Conservation (phyloP, 2,113 vertebrate genomes). For the Taxidea taxus region DNA sequence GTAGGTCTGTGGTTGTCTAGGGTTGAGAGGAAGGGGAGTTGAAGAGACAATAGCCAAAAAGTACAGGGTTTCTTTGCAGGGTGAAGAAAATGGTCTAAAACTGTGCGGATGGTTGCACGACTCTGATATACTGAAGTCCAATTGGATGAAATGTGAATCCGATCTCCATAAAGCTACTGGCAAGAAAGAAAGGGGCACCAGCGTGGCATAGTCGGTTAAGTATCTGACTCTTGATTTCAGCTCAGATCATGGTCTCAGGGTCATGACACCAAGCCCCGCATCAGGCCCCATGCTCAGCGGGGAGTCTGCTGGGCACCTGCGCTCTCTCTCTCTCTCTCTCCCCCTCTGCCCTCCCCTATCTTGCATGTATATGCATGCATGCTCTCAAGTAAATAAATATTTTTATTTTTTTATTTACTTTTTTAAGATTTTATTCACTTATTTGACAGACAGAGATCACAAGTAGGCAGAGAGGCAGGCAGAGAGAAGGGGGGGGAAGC, state of each 20-base stretch:
- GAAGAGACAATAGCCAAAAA: not conserved
- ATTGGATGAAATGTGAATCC: not conserved
- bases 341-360: not conserved
- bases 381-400: not conserved
- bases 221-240: not conserved
- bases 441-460: too few species aligned
- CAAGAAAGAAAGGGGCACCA: not conserved
- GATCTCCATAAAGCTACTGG: not conserved
- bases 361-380: not conserved
- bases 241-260: not conserved
- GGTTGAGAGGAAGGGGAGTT: not conserved
- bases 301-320: not conserved
- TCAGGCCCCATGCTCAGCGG: not conserved
- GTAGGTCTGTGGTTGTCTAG: not conserved
- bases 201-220: not conserved
- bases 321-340: too few species aligned
- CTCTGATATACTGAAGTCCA: not conserved
- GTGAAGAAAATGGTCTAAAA: conserved; percentile 12
- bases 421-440: too few species aligned
- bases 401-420: too few species aligned
- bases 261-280: not conserved
- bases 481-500: too few species aligned
- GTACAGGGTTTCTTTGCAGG: not conserved
- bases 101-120: not conserved
- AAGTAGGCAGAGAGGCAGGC: too few species aligned